Base-by-base conservation (phyloP, 2,888 invertebrate genomes). In the Osmoderma eremita region DNA sequence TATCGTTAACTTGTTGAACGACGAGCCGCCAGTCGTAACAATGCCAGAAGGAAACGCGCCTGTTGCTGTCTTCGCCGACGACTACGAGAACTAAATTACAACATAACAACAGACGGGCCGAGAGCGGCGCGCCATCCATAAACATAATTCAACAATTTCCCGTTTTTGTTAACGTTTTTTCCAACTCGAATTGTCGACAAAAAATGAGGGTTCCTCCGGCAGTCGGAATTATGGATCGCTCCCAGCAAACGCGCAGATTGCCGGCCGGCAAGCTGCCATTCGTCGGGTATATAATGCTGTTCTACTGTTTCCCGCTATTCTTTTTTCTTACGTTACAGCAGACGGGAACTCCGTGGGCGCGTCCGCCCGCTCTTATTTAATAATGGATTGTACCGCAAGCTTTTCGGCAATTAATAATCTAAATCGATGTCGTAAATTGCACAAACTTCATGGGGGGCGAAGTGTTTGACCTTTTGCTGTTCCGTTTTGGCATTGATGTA, bases 121-220 rank as follows among this genome's bases (percentile, higher is more conserved):
- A 38, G 24, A 24, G 42, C 15, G n/a, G 20, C 39, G 48, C 30
- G 13, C 51, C 18, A 61, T 36, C 49, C 38, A 50, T 41, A 39
- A 56, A 48, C 66, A 61, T 66, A 58, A 61, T 50, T 58, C 56
- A 49, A 51, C 58, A 51, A 61, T 61, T 51, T 36, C 42, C 54
- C 42, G 45, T 54, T 64, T 53, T 67, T 69, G 64, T 64, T 69
- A 48, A 63, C 54, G 30, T 41, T 67, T 70, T 72, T 70, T 71
- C 66, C 71, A 70, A 72, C 70, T 68, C 71, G 72, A 73, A 69
- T 72, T 73, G 74, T 65, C 72, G 63, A 70, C 72, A 72, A 73
- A 74, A 74, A 74, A 72, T 71, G 68, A 68, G 67, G 69, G 71
- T 68, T 65, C 65, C 63, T 67, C 67, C 66, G 30, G 30, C 30